Percentiles rank a stretch among this genome's conserved stretches.
These are phyloP conservation scores for Drosophila subquinaria DNA, from an alignment of 2,888 invertebrate species.

Conservation along the genomic window DNA sequence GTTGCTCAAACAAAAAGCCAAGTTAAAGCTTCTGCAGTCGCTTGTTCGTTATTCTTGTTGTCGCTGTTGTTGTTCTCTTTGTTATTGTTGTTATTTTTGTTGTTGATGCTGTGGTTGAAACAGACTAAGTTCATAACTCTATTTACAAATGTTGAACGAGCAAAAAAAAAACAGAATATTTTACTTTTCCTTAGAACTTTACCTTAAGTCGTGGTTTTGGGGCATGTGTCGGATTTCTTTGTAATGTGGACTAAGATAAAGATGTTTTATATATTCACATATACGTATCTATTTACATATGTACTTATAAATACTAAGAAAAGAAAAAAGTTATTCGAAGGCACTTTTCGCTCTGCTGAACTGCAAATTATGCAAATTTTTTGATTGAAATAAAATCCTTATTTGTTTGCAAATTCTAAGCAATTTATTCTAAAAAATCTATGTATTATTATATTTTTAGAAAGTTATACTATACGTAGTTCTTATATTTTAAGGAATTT, in stretches of 20 bases:
- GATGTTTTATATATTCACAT: neutral
- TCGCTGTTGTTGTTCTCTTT: conserved; percentile 17
- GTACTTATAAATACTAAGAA: neutral
- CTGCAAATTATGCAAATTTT: conserved; percentile 28
- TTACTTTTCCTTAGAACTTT: conserved; percentile 36
- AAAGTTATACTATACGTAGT: too few species aligned
- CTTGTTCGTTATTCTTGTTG: conserved; percentile 10
- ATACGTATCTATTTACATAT: neutral
- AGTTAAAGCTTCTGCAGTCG: conserved; percentile 47
- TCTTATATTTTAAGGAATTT: too few species aligned
- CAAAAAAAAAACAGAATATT: conserved; percentile 7
- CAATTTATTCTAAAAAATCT: too few species aligned
- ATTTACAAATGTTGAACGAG: conserved; percentile 52
- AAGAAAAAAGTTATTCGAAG: conserved; percentile 6
- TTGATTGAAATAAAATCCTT: neutral
- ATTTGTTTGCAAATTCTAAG: neutral
- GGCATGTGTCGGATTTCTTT: conserved; percentile 9
- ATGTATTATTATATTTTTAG: too few species aligned
- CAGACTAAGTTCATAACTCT: conserved; percentile 41
- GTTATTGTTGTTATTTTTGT: conserved; percentile 10
- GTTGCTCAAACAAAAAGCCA: conserved; percentile 62
- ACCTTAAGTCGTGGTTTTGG: conserved; percentile 1
- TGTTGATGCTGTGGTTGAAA: conserved; percentile 12
- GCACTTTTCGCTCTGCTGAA: conserved; percentile 17
- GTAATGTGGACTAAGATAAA: neutral